phyloP scores from a whole-genome alignment of 2,888 invertebrate genomes.

The Hypselothyrea guttata region DNA sequence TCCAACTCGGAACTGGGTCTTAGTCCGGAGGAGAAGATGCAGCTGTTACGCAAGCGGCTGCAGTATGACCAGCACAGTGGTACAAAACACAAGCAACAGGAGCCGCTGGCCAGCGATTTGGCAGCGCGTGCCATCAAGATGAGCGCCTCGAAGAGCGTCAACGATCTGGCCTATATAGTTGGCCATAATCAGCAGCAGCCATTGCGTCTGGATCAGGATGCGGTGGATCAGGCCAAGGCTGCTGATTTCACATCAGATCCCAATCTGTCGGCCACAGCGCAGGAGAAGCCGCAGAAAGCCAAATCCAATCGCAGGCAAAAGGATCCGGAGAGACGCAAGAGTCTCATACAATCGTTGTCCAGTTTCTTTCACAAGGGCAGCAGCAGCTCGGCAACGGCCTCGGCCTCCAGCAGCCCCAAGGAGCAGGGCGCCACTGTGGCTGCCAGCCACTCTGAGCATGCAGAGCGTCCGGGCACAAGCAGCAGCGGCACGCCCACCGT shows the following conservation, averaged over 20 bases:
- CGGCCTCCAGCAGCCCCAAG: conserved; percentile 46
- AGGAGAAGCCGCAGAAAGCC: conserved; percentile 47
- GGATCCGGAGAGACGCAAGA: conserved; percentile 89
- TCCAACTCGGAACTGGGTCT: conserved; percentile 89
- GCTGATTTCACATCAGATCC: conserved; percentile 84
- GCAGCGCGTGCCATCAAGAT: conserved; percentile 80
- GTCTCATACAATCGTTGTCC: conserved; percentile 92
- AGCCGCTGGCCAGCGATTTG: conserved; percentile 32
- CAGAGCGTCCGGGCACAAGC: conserved; percentile 85
- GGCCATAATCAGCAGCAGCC: conserved; percentile 56
- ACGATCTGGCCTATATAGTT: conserved; percentile 78
- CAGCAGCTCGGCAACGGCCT: conserved; percentile 62
- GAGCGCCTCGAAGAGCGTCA: conserved; percentile 82
- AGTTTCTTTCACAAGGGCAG: conserved; percentile 90
- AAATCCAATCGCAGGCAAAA: conserved; percentile 81
- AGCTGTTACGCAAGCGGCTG: conserved; percentile 83
- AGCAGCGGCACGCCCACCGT: conserved; percentile 74
- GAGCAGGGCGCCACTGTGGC: conserved; percentile 69
- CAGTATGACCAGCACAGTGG: conserved; percentile 66
- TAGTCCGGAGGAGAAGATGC: conserved; percentile 87
- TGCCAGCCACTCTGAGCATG: conserved; percentile 84
- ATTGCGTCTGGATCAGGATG: conserved; percentile 44
- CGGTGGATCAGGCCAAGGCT: conserved; percentile 51
- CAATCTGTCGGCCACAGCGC: conserved; percentile 80
- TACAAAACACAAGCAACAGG: conserved; percentile 42